Conservation (phyloP, 2,888 invertebrate species). For the Daptonema setosum region DNA sequence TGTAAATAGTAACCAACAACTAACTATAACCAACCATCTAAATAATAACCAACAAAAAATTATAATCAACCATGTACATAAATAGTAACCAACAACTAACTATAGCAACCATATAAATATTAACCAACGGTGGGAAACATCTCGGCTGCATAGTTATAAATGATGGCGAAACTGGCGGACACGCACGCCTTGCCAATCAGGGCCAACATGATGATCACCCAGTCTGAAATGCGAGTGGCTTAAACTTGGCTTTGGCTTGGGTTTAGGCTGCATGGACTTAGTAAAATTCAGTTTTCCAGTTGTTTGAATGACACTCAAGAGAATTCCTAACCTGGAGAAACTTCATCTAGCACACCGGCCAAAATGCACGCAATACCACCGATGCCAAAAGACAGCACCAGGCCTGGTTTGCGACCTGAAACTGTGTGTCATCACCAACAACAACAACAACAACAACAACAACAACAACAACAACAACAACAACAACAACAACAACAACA, state of each 20-base stretch:
- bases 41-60: neutral
- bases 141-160: conserved; percentile 7
- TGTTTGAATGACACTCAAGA: too few species aligned
- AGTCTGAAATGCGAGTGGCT: neutral
- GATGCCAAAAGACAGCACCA: neutral
- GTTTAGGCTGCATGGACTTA: conserved; percentile 1
- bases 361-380: conserved; percentile 4
- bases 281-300: too few species aligned
- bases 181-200: conserved; percentile 4
- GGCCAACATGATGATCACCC: neutral
- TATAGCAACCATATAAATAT: neutral
- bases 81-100: neutral
- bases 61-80: neutral
- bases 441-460: neutral
- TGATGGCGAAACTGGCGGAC: conserved; percentile 7
- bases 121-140: neutral
- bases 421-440: too few species aligned
- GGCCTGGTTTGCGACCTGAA: neutral
- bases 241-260: too few species aligned
- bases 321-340: neutral
- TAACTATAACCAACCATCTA: too few species aligned
- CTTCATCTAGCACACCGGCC: neutral
- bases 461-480: neutral
- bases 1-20: too few species aligned
- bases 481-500: neutral